Base-by-base conservation (phyloP, 1,140 invertebrate species). In the Sesamia nonagrioides region DNA sequence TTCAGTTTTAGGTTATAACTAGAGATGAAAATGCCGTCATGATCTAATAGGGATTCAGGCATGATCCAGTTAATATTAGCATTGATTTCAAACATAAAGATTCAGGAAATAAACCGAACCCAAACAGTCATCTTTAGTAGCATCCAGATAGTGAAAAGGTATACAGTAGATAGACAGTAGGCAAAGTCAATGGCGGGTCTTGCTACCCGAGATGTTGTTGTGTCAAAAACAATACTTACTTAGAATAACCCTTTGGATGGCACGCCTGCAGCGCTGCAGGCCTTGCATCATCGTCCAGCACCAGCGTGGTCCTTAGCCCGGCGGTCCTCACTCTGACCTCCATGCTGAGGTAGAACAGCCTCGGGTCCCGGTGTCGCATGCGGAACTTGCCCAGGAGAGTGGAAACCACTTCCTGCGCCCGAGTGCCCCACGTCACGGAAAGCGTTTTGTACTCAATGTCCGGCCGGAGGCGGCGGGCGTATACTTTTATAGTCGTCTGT, bases 391-490 rank as follows among this genome's bases (percentile, higher is more conserved):
- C 96, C 71, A 99, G 95, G n/a, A 99, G 95, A 58, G 97, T 97
- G 68, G 96, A 95, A 2, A 99, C 97, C 50, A 99, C 97, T 95
- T 98, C 97, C 86, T 97, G 96, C 85, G 98, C 98, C 0, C 97
- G 97, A 8, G 98, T 98, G 82, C 98, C 96, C 93, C 97, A 97
- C 5, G 97, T 97, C 66, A 99, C 98, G 71, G 97, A 97, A 61
- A 99, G 93, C 0, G 98, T 99, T 95, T 99, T 99, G 96, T 99
- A 99, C 90, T 99, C 98, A 88, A 99, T 98, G 94, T 99, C 98
- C 0, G 98, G 96, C 48, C 98, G 96, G 76, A 99, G 95, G 88
- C 98, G 98, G 83, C 97, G 97, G 0, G 98, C 98, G 92, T 98
- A 98, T 54, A 99, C 97, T 95, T 98, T 98, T 74, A 99, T 98